A percentile compares a stretch with the other conserved stretches of the same genome.
These are phyloP conservation scores for Archips xylosteana DNA, from an alignment of 2,888 invertebrate genomes.

Conservation along the genomic window DNA sequence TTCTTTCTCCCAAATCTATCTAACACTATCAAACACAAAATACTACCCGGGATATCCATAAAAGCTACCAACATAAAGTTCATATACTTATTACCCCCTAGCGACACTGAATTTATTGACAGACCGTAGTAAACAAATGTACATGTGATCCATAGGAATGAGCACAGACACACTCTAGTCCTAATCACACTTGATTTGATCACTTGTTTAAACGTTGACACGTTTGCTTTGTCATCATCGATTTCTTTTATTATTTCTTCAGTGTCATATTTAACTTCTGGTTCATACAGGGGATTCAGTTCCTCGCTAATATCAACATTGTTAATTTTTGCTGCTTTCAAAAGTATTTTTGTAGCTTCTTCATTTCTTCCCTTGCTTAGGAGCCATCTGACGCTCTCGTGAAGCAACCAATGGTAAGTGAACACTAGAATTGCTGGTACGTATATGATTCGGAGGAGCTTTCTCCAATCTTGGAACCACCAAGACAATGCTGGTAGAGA, in stretches of 20 bases:
- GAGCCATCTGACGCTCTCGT: conserved; percentile 92
- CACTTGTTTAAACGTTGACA: conserved; percentile 72
- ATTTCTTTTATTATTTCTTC: conserved; percentile 46
- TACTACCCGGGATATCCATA: conserved; percentile 91
- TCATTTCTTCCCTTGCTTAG: conserved; percentile 88
- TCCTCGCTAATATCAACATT: conserved; percentile 76
- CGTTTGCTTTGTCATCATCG: conserved; percentile 46
- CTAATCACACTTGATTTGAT: conserved; percentile 84
- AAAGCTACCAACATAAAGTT: conserved; percentile 89
- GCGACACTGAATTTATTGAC: conserved; percentile 90
- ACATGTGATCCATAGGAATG: conserved; percentile 92
- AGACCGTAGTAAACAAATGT: conserved; percentile 93
- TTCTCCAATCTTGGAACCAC: conserved; percentile 89
- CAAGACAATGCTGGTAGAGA: conserved; percentile 89
- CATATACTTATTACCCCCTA: conserved; percentile 91
- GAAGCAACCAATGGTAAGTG: conserved; percentile 88
- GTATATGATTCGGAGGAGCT: conserved; percentile 88
- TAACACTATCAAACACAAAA: conserved; percentile 87
- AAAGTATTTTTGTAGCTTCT: conserved; percentile 87
- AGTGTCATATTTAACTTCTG: conserved; percentile 52
- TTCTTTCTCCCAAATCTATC: conserved; percentile 88
- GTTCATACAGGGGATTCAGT: conserved; percentile 67
- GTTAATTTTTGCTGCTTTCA: conserved; percentile 88
- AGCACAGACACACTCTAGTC: conserved; percentile 87
- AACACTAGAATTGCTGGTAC: conserved; percentile 89